Conservation (phyloP, 2,888 invertebrate species). For the Nymphalis polychloros region DNA sequence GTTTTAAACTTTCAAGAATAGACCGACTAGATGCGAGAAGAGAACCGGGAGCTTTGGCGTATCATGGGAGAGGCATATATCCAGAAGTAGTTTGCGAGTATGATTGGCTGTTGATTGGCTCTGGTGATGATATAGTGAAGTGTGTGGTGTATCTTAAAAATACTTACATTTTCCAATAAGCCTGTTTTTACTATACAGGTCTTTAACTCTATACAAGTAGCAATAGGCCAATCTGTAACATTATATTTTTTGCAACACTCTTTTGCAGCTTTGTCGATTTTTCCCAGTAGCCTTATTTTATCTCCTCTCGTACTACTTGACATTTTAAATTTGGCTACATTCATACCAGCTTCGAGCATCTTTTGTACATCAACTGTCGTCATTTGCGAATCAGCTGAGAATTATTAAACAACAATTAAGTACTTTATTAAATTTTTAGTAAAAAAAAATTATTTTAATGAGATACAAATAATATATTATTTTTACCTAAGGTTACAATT, state of each 20-base stretch:
- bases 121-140: no score
- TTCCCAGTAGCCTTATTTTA: constrained; percentile 45
- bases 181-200: constrained; percentile 57
- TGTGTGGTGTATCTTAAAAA: background rate
- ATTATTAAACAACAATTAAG: background rate
- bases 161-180: constrained; percentile 37
- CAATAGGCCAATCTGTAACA: constrained; percentile 52
- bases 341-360: constrained; percentile 76
- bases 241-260: constrained; percentile 50
- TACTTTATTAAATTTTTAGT: background rate
- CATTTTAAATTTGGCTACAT: constrained; percentile 60
- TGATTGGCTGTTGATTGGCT: no score
- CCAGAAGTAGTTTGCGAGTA: no score
- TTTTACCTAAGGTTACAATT: constrained; percentile 53
- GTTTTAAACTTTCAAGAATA: no score
- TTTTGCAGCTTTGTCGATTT: constrained; percentile 40
- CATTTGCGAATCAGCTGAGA: constrained; percentile 50
- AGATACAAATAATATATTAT: background rate
- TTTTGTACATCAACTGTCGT: constrained; percentile 65
- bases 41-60: no score
- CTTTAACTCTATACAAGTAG: constrained; percentile 53
- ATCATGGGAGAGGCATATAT: no score
- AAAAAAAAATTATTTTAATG: background rate
- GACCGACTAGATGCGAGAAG: no score
- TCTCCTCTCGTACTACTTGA: constrained; percentile 48